phyloP scores from a whole-genome alignment of 2,888 invertebrate genomes.

The Sylvicola fuscatus region DNA sequence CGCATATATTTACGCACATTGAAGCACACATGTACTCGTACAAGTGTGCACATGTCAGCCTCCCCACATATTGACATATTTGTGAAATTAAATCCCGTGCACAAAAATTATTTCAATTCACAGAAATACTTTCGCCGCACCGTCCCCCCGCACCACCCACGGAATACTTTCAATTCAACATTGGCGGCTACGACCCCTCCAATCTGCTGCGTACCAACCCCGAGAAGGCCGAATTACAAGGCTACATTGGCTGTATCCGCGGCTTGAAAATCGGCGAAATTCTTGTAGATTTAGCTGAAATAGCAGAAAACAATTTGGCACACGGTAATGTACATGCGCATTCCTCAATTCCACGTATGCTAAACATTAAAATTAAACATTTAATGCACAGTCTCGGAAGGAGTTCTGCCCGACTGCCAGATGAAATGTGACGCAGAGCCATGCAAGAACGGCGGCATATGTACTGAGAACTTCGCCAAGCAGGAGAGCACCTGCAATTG shows the following conservation, averaged over 20 bases:
- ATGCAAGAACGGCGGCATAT: constrained; percentile 71
- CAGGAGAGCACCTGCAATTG: constrained; percentile 77
- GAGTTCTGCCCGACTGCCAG: constrained; percentile 60
- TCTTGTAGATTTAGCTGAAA: constrained; percentile 54
- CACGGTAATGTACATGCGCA: constrained; percentile 32
- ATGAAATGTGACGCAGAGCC: constrained; percentile 79
- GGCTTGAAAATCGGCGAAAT: constrained; percentile 69
- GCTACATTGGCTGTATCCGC: constrained; percentile 71
- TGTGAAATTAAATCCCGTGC: constrained; percentile 1
- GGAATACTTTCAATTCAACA: constrained; percentile 72
- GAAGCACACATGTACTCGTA: no score
- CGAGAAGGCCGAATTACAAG: constrained; percentile 33
- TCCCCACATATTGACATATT: constrained; percentile 3
- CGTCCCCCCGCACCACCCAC: constrained; percentile 76
- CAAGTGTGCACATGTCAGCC: not conserved
- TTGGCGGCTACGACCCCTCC: constrained; percentile 66
- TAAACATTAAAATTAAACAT: constrained; percentile 1
- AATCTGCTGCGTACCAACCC: constrained; percentile 39
- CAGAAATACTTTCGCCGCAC: constrained; percentile 73
- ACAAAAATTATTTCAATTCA: constrained; percentile 11
- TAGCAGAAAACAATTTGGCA: constrained; percentile 45
- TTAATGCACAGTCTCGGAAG: constrained; percentile 30
- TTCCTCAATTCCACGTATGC: not conserved
- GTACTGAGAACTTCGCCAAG: constrained; percentile 72
- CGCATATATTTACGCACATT: no score